phyloP scores from a whole-genome alignment of 2,797 vertebrate genomes.

The Ptychadena robeensis region DNA sequence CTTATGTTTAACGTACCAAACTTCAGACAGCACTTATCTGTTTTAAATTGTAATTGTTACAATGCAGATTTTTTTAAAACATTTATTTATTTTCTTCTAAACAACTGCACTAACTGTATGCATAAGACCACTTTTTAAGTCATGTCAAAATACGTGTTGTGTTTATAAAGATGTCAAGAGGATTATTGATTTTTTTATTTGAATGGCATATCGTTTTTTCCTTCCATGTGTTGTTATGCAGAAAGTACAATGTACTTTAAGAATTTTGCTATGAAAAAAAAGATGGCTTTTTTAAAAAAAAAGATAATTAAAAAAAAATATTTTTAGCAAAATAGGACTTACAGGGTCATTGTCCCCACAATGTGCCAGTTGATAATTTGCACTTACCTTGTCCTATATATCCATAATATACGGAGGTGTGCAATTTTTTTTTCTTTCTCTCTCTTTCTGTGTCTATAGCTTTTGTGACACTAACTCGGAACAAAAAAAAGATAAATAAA shows the following conservation, averaged over 20 bases:
- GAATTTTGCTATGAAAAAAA: slow-evolving; percentile 86
- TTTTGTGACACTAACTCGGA: slow-evolving; percentile 87
- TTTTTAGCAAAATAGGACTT: slow-evolving; percentile 99
- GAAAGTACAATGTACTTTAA: slow-evolving; percentile 94
- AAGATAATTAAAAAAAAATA: slow-evolving; percentile 91
- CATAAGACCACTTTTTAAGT: slow-evolving; percentile 78
- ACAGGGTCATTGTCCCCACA: slow-evolving; percentile 99
- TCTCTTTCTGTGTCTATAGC: slow-evolving; percentile 83
- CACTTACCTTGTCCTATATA: slow-evolving; percentile 95
- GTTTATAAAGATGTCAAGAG: slow-evolving; percentile 74
- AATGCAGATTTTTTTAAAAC: slow-evolving; percentile 70
- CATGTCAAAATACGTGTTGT: slow-evolving; percentile 74
- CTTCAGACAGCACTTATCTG: slow-evolving; percentile 79
- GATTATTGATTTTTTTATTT: slow-evolving; percentile 66
- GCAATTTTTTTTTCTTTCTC: slow-evolving; percentile 91
- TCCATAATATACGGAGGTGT: slow-evolving; percentile 89
- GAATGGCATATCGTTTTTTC: slow-evolving; percentile 81
- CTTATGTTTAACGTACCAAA: slow-evolving; percentile 74
- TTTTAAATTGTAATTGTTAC: slow-evolving; percentile 75
- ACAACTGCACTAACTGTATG: slow-evolving; percentile 79
- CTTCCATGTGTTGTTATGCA: slow-evolving; percentile 99
- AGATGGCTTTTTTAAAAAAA: slow-evolving; percentile 92
- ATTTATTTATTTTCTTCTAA: slow-evolving; percentile 74
- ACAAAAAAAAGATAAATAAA: slow-evolving; percentile 66
- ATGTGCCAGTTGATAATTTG: slow-evolving; percentile 99